Percentiles rank a stretch among this genome's conserved stretches.
Evolutionary conservation across 1,140 invertebrate genomes (phyloP).

Genomic region (Trachelipus rathkii): DNA sequence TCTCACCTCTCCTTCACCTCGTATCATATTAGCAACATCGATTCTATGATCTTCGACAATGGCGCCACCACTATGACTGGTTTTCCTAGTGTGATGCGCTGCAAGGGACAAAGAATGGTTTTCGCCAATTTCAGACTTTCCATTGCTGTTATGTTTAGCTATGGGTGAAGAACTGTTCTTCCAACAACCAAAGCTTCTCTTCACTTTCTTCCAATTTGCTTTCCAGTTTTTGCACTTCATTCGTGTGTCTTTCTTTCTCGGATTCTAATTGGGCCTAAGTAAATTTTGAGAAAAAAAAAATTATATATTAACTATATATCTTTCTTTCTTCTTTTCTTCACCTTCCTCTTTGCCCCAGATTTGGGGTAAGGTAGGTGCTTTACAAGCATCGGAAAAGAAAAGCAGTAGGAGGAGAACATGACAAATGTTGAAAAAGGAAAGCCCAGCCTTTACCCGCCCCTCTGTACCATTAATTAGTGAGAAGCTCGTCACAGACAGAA

Average conservation of each 20-base stretch:
- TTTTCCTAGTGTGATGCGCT: background rate
- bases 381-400: too few relatives aligned
- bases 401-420: too few relatives aligned
- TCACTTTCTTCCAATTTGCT: slow-evolving; percentile 31
- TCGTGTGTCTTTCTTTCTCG: slow-evolving; percentile 21
- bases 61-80: slow-evolving; percentile 24
- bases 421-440: too few relatives aligned
- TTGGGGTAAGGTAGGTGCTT: too few relatives aligned
- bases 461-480: too few relatives aligned
- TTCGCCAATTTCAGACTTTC: background rate
- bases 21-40: slow-evolving; percentile 42
- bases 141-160: background rate
- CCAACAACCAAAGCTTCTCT: slow-evolving; percentile 32
- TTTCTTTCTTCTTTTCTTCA: background rate
- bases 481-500: too few relatives aligned
- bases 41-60: slow-evolving; percentile 38
- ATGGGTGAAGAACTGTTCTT: slow-evolving; percentile 27
- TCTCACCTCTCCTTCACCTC: slow-evolving; percentile 41
- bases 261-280: slow-evolving; percentile 31
- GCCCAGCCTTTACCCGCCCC: too few relatives aligned
- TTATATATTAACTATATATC: background rate
- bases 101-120: background rate
- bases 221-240: slow-evolving; percentile 29
- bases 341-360: too few relatives aligned
- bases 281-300: background rate